Base-by-base conservation (phyloP, 2,888 invertebrate genomes). In the Pyrrhosoma nymphula region DNA sequence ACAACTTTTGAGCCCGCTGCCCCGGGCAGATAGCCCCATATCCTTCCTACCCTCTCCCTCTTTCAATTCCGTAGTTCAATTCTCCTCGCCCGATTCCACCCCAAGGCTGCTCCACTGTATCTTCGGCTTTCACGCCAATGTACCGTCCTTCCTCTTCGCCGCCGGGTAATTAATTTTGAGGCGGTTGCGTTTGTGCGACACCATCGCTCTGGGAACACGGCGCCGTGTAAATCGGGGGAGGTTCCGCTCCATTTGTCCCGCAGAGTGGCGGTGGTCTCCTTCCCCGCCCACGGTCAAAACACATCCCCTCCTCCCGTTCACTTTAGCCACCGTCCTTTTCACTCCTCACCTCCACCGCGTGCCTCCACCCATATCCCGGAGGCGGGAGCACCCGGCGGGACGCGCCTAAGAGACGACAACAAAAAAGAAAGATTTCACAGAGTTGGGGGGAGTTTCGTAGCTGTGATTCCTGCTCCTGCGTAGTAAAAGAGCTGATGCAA, bases 231-330 rank as follows among this genome's bases (percentile, higher is more conserved):
- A 82, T 82, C 82, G 82, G 35, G 69, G 47, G 47, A n/a, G 60
- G 35, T 82, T 82, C 82, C 82, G 82, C 82, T 82, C 82, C 82
- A 82, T 82, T 82, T 82, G 82, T 82, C 82, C 30, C 82, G 82
- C 30, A 82, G 82, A 82, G 82, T 82, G 35, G 69, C 47, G 60
- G 60, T 14, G 60, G 60, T 60, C 60, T 82, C 30, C 16, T 82
- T 18, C 82, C 30, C 35, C 69, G n/a, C 69, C 69, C 69, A 26
- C 69, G 35, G 14, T 35, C 35, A 82, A 35, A 82, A 6, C 82
- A 14, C 20, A 2, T 18, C 30, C 82, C 2, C 82, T 3, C 35
- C 82, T 60, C 30, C 30, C 14, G 82, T 35, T 35, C 82, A 3
- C n/a, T 69, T n/a, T 35, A 82, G 10, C 82, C 69, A 26, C 69